Evolutionary conservation across 2,888 invertebrate species (phyloP).

Genomic region (Plagodis pulveraria): DNA sequence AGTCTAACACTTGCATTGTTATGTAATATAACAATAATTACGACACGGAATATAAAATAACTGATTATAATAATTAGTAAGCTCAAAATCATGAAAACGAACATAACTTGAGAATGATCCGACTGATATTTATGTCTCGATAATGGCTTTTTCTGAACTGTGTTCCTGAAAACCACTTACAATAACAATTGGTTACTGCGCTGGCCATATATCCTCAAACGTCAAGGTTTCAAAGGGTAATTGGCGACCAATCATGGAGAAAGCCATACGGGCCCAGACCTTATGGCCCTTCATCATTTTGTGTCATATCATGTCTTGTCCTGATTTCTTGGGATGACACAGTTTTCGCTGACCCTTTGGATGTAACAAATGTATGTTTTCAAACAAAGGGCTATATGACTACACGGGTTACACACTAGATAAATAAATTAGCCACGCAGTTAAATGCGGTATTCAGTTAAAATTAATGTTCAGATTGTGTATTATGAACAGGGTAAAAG

Average conservation of each 20-base stretch:
- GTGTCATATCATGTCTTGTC: conserved; percentile 49
- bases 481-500: too few species aligned
- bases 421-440: too few species aligned
- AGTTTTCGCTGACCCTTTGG: conserved; percentile 27
- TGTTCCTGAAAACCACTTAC: conserved; percentile 22
- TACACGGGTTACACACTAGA: too few species aligned
- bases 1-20: too few species aligned
- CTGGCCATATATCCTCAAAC: conserved; percentile 46
- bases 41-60: too few species aligned
- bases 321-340: conserved; percentile 38
- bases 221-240: conserved; percentile 55
- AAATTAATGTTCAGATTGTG: too few species aligned
- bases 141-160: conserved; percentile 3
- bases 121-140: conserved; percentile 5
- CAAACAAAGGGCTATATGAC: too few species aligned
- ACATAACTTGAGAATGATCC: neutral
- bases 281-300: conserved; percentile 40
- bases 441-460: too few species aligned
- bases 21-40: too few species aligned
- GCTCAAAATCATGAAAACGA: too few species aligned
- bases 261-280: conserved; percentile 56
- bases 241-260: conserved; percentile 68
- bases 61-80: too few species aligned
- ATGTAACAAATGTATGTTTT: neutral
- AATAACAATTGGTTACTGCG: conserved; percentile 38